Conservation (phyloP, 2,888 invertebrate species). For the Nebria brevicollis region DNA sequence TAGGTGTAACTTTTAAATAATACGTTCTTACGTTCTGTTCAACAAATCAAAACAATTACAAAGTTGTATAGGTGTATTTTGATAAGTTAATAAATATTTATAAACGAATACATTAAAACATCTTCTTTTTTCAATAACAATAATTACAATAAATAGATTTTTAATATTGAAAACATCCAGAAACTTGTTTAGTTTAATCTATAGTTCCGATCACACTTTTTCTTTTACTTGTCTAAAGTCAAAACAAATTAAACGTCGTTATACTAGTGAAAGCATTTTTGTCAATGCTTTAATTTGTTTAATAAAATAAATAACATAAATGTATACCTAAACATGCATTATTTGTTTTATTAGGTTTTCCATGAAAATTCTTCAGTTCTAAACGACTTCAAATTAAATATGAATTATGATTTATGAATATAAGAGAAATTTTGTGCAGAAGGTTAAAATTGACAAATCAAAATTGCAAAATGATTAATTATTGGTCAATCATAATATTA, state of each 20-base stretch:
- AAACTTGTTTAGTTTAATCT: background rate
- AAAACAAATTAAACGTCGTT: background rate
- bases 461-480: conserved; percentile 1
- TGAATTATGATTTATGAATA: background rate
- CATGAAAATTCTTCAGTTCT: background rate
- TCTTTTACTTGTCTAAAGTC: background rate
- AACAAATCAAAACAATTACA: too few species aligned
- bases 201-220: background rate
- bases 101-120: background rate
- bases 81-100: background rate
- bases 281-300: too few species aligned
- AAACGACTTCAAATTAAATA: background rate
- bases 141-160: background rate
- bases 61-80: background rate
- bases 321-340: too few species aligned
- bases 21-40: too few species aligned
- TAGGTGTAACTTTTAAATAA: too few species aligned
- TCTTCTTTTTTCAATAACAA: background rate
- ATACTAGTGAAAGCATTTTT: background rate
- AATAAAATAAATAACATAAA: too few species aligned
- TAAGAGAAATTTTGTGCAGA: background rate
- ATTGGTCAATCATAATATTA: background rate
- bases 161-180: background rate
- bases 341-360: too few species aligned
- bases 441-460: background rate